Percentiles rank a stretch among this genome's conserved stretches.
phyloP scores from a whole-genome alignment of 2,888 invertebrate species.

The Spatulosminthurus flaviceps region DNA sequence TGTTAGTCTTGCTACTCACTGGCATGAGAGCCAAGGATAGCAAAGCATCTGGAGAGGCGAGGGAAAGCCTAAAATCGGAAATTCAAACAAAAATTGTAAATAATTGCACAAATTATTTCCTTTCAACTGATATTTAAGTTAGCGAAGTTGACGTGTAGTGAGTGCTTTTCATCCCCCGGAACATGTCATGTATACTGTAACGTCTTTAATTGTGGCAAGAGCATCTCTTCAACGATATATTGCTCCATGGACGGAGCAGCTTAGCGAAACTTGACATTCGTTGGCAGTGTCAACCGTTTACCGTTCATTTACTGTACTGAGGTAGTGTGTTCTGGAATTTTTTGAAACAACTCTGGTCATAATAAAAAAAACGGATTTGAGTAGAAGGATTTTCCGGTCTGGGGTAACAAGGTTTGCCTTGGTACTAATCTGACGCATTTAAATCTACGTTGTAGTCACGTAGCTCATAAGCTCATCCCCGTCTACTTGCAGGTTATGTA shows the following conservation, averaged over 20 bases:
- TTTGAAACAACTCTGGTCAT: not conserved
- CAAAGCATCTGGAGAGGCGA: slow-evolving; percentile 22
- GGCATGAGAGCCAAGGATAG: slow-evolving; percentile 19
- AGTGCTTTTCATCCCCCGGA: not conserved
- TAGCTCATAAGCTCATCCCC: too few species aligned
- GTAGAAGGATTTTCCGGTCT: too few species aligned
- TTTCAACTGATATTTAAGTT: not conserved
- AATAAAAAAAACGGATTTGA: not conserved
- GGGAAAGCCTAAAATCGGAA: slow-evolving; percentile 13
- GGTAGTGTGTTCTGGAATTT: not conserved
- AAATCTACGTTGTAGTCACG: too few species aligned
- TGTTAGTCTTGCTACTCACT: too few species aligned
- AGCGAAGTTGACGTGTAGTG: not conserved
- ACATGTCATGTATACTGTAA: not conserved
- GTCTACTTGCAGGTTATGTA: not conserved
- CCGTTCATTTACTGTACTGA: not conserved
- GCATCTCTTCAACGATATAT: not conserved
- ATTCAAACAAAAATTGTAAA: slow-evolving; percentile 28
- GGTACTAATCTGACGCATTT: too few species aligned
- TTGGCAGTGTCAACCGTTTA: not conserved
- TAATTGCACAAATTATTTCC: slow-evolving; percentile 9
- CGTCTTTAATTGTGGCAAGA: not conserved
- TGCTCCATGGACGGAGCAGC: not conserved
- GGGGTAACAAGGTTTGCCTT: too few species aligned
- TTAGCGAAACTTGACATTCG: not conserved